Conservation (phyloP, 1,140 invertebrate genomes). For the Philopotamus ludificatus region DNA sequence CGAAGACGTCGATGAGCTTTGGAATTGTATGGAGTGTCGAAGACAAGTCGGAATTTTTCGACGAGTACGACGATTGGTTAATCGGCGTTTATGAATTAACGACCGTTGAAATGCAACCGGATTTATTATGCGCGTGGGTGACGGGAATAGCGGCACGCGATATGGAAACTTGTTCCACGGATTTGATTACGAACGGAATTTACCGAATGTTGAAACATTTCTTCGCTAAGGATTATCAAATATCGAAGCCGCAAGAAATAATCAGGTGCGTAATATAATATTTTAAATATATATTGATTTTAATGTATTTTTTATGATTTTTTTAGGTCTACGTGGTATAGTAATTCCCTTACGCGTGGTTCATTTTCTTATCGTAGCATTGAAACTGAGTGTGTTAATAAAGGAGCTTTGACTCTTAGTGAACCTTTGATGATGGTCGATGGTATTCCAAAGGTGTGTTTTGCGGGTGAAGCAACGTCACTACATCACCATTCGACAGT, state of each 20-base stretch:
- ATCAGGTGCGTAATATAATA: slow-evolving; percentile 40
- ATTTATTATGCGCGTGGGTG: slow-evolving; percentile 67
- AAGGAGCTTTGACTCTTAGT: slow-evolving; percentile 31
- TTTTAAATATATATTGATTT: neutral
- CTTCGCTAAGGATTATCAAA: slow-evolving; percentile 51
- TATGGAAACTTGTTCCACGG: slow-evolving; percentile 58
- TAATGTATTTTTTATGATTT: neutral
- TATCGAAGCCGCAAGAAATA: slow-evolving; percentile 53
- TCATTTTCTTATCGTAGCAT: slow-evolving; percentile 63
- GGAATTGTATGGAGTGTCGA: slow-evolving; percentile 60
- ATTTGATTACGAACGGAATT: slow-evolving; percentile 52
- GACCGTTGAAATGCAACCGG: slow-evolving; percentile 63
- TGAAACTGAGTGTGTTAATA: slow-evolving; percentile 30
- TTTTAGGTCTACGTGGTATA: slow-evolving; percentile 61
- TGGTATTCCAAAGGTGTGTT: slow-evolving; percentile 53
- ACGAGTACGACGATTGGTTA: slow-evolving; percentile 54
- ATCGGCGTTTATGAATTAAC: slow-evolving; percentile 68
- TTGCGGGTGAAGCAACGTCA: slow-evolving; percentile 73
- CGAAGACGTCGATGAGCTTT: slow-evolving; percentile 52
- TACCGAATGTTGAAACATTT: slow-evolving; percentile 54
- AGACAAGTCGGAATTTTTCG: slow-evolving; percentile 51
- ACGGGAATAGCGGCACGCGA: slow-evolving; percentile 57
- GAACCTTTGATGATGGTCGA: slow-evolving; percentile 42
- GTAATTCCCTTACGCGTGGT: slow-evolving; percentile 63
- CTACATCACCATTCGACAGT: slow-evolving; percentile 70